A percentile compares a stretch with the other conserved stretches of the same genome.
These are phyloP conservation scores for Fulica atra DNA, from an alignment of 2,113 vertebrate genomes.

Conservation along the genomic window DNA sequence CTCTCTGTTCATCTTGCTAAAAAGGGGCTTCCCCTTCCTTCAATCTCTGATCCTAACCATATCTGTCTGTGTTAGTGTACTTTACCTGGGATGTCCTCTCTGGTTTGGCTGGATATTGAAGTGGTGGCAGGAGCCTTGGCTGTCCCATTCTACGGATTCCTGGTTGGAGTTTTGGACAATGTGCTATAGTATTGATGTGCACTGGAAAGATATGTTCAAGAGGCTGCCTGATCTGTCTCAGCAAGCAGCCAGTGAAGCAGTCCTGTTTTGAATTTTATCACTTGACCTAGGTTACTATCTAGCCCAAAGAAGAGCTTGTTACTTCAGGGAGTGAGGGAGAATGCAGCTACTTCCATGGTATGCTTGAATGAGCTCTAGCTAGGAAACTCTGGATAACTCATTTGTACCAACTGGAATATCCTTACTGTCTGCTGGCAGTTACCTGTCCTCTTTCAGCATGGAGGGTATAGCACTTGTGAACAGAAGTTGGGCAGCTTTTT, in stretches of 20 bases:
- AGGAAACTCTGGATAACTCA: background rate
- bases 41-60: background rate
- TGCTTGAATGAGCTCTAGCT: background rate
- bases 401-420: background rate
- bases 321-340: accelerated
- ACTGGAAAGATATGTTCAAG: background rate
- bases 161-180: background rate
- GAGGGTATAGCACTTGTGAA: background rate
- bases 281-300: background rate
- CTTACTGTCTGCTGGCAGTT: background rate
- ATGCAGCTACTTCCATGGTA: background rate
- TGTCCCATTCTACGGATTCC: background rate
- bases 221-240: background rate
- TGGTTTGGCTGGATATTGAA: background rate
- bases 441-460: background rate
- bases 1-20: background rate
- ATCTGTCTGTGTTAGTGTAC: background rate
- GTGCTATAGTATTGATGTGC: background rate
- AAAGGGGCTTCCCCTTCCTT: background rate
- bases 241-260: background rate
- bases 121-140: background rate
- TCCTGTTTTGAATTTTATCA: background rate
- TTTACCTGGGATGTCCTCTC: background rate
- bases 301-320: background rate
- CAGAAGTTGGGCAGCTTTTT: background rate